A percentile compares a stretch with the other conserved stretches of the same genome.
Conservation (phyloP, 2,113 vertebrate genomes). For the Mormyrus iriodes region DNA sequence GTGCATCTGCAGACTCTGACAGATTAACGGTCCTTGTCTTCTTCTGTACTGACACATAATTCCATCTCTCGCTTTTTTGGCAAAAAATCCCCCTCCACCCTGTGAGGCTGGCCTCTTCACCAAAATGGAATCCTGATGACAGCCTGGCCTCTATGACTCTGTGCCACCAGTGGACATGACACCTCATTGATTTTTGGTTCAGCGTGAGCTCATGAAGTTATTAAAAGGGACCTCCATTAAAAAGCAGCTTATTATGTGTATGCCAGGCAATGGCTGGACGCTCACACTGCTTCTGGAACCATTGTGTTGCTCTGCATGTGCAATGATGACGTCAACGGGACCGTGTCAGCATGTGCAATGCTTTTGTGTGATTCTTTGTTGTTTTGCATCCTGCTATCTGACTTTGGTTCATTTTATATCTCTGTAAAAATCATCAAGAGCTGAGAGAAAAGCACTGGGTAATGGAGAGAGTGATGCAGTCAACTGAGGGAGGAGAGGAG, state of each 20-base stretch:
- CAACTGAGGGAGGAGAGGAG: slow-evolving; percentile 23
- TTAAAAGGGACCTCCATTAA: slow-evolving; percentile 44
- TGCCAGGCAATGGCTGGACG: slow-evolving; percentile 9
- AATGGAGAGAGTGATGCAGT: slow-evolving; percentile 13
- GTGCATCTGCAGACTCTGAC: neutral
- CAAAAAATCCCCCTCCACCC: neutral
- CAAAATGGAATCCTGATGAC: slow-evolving; percentile 33
- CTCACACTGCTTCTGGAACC: slow-evolving; percentile 14
- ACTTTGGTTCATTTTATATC: slow-evolving; percentile 38
- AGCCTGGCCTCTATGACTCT: slow-evolving; percentile 17
- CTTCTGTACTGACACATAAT: slow-evolving; percentile 5
- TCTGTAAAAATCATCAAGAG: slow-evolving; percentile 29
- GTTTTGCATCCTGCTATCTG: slow-evolving; percentile 2
- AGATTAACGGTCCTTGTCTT: neutral
- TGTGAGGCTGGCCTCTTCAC: neutral
- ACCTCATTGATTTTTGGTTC: slow-evolving; percentile 40
- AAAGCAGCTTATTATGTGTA: slow-evolving; percentile 36
- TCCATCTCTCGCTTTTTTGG: neutral
- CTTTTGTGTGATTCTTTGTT: neutral
- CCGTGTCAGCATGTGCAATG: neutral
- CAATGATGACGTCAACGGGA: neutral
- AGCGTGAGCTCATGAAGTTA: slow-evolving; percentile 31
- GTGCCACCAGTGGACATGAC: slow-evolving; percentile 34
- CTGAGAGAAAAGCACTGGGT: neutral
- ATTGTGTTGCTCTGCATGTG: neutral